Percentiles rank a stretch among this genome's conserved stretches.
Evolutionary conservation across 2,797 vertebrate species (phyloP).

Genomic region (Hemibagrus guttatus): DNA sequence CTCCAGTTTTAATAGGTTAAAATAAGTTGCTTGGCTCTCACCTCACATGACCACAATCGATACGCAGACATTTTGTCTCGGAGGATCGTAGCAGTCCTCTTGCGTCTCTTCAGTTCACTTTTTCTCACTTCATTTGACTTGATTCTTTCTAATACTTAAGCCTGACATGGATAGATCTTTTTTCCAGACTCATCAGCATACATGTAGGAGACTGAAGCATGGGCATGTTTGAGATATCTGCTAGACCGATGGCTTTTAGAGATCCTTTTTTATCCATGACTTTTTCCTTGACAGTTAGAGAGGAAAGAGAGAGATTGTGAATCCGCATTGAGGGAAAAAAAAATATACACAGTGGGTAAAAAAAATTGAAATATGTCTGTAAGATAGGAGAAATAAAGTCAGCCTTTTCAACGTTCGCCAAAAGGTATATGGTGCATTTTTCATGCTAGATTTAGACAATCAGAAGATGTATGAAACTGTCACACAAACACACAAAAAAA

Average conservation of each 20-base stretch:
- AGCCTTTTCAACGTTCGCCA: conserved; percentile 36
- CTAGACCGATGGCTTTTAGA: conserved; percentile 49
- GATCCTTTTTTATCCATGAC: conserved; percentile 54
- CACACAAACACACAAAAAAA: background rate
- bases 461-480: conserved; percentile 16
- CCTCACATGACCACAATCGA: conserved; percentile 11
- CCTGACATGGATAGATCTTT: conserved; percentile 23
- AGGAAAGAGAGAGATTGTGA: conserved; percentile 46
- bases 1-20: background rate
- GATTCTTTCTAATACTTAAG: background rate
- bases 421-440: conserved; percentile 24
- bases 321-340: conserved; percentile 43
- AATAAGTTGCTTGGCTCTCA: background rate
- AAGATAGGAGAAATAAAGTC: conserved; percentile 39
- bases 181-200: conserved; percentile 44
- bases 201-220: conserved; percentile 28
- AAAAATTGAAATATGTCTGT: conserved; percentile 25
- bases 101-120: background rate
- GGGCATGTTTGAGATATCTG: conserved; percentile 47
- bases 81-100: background rate
- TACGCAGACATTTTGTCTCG: conserved; percentile 18
- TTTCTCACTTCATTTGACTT: conserved; percentile 7
- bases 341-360: background rate
- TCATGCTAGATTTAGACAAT: conserved; percentile 22
- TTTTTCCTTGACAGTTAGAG: conserved; percentile 41